Conservation (phyloP, 2,888 invertebrate genomes). For the Cheilosia pagana region DNA sequence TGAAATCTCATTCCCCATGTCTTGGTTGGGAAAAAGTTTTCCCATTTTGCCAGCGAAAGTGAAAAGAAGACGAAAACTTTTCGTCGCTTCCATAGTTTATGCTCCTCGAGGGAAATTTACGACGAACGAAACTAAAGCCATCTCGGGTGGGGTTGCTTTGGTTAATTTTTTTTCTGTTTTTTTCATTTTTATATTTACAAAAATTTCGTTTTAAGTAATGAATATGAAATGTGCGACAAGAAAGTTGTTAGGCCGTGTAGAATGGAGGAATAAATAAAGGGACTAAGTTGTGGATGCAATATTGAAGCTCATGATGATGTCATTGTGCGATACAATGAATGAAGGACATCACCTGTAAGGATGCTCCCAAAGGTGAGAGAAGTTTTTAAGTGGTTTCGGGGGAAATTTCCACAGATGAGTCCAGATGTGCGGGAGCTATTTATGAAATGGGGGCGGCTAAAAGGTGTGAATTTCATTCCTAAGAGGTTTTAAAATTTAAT, state of each 20-base stretch:
- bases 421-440: constrained; percentile 2
- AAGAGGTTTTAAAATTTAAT: constrained; percentile 9
- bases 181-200: constrained; percentile 11
- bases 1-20: constrained; percentile 71
- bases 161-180: constrained; percentile 20
- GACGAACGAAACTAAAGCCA: constrained; percentile 65
- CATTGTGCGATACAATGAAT: constrained; percentile 22
- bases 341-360: constrained; percentile 36
- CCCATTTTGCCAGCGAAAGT: constrained; percentile 57
- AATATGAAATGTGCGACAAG: constrained; percentile 61
- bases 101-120: constrained; percentile 75
- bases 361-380: constrained; percentile 56
- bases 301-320: constrained; percentile 50
- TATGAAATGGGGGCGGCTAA: constrained; percentile 23
- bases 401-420: constrained; percentile 19
- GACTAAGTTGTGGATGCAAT: constrained; percentile 27
- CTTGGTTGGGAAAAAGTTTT: constrained; percentile 48
- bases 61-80: constrained; percentile 51
- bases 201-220: constrained; percentile 62
- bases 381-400: constrained; percentile 61
- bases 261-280: constrained; percentile 22
- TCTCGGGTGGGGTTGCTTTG: constrained; percentile 3
- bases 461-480: constrained; percentile 20
- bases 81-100: constrained; percentile 71
- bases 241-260: constrained; percentile 25